Conservation (phyloP, 92 coral and sea anemone genomes). For the Palythoa grandis region DNA sequence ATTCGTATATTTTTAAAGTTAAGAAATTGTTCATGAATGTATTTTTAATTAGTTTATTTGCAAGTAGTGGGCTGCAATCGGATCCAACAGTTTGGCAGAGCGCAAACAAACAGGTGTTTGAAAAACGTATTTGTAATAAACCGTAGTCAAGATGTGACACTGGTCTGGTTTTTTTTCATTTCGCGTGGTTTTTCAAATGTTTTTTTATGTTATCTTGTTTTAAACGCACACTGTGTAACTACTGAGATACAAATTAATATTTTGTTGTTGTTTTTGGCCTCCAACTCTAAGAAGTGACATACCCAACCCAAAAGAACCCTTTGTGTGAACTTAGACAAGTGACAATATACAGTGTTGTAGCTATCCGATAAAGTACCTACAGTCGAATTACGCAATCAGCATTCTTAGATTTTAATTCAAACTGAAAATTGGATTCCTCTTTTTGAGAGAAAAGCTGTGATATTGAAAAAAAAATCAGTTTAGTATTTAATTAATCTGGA, state of each 20-base stretch:
- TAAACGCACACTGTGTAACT: no score
- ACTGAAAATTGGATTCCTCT: neutral
- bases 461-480: constrained; percentile 9
- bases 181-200: neutral
- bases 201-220: neutral
- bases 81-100: neutral
- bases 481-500: neutral
- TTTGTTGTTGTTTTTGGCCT: no score
- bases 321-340: neutral
- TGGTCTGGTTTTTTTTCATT: neutral
- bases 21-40: constrained; percentile 17
- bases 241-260: no score
- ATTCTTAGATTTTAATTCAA: neutral
- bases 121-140: neutral
- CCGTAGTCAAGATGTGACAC: neutral
- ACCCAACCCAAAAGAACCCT: neutral
- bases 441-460: neutral
- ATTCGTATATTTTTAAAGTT: neutral
- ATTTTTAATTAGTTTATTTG: constrained; percentile 32
- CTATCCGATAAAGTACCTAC: neutral
- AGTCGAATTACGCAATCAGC: neutral
- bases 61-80: constrained; percentile 1
- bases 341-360: neutral
- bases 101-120: constrained; percentile 35
- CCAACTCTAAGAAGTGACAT: neutral